These are phyloP conservation scores for Mormyrus lacerda DNA, from an alignment of 2,113 vertebrate genomes.

Conservation along the genomic window DNA sequence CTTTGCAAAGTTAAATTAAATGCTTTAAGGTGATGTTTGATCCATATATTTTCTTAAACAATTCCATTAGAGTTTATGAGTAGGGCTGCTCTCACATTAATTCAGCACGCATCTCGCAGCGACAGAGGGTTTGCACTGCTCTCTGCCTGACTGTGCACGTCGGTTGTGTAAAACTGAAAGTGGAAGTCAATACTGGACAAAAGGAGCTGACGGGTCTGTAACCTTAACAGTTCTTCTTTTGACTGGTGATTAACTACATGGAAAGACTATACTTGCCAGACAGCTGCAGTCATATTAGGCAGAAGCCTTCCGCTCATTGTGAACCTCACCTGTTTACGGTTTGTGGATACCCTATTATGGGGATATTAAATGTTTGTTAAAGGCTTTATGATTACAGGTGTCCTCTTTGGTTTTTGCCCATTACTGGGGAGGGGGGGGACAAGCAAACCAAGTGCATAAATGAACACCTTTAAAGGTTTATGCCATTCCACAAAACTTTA, in stretches of 20 bases:
- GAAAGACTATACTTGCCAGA: neutral
- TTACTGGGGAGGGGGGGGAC: neutral
- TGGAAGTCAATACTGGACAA: neutral
- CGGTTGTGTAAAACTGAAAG: neutral
- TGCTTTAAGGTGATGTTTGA: neutral
- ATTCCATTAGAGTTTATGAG: neutral
- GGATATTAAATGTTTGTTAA: neutral
- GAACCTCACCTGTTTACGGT: neutral
- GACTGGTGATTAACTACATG: neutral
- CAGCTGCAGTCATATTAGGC: neutral
- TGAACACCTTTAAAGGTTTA: neutral
- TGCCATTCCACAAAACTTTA: neutral
- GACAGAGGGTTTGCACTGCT: neutral
- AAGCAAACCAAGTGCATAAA: neutral
- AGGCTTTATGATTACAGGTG: neutral
- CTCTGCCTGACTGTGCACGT: neutral
- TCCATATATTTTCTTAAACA: neutral
- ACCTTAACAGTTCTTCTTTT: neutral
- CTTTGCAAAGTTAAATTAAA: neutral
- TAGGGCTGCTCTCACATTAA: neutral
- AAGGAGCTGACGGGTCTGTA: neutral
- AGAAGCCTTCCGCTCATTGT: neutral
- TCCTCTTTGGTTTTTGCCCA: neutral
- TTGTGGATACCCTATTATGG: neutral
- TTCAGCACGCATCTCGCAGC: neutral